Conservation (phyloP, 2,797 vertebrate species). For the Phrynocephalus forsythii region DNA sequence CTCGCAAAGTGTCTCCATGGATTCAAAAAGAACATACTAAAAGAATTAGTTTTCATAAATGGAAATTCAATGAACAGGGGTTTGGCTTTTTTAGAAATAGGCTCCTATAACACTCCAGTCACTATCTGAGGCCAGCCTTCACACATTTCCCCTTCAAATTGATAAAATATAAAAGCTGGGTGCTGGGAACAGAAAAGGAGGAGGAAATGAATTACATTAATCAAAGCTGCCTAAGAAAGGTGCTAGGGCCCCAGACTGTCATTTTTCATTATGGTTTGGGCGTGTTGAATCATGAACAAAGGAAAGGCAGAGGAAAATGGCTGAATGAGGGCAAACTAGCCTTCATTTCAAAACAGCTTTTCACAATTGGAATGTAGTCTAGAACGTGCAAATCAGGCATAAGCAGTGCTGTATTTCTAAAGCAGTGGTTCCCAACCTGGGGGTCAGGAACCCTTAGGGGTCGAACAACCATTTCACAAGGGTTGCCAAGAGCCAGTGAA, state of each 20-base stretch:
- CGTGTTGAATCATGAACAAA: conserved; percentile 14
- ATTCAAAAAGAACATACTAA: background rate
- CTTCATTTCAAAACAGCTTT: background rate
- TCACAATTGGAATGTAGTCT: background rate
- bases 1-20: background rate
- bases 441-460: too few species aligned
- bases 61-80: background rate
- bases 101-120: background rate
- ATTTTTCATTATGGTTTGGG: background rate
- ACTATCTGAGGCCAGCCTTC: background rate
- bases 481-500: too few species aligned
- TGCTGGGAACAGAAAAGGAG: background rate
- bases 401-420: background rate
- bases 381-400: background rate
- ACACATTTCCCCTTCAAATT: background rate
- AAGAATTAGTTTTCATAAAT: background rate
- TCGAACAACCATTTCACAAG: too few species aligned
- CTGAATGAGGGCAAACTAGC: background rate
- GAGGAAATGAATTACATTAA: conserved; percentile 22
- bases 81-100: conserved; percentile 5
- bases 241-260: background rate
- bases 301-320: background rate
- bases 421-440: too few species aligned
- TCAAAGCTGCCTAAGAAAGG: conserved; percentile 6
- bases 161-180: conserved; percentile 1